Percentiles rank a stretch among this genome's conserved stretches.
Evolutionary conservation across 1,140 invertebrate genomes (phyloP).

Genomic region (Magallana ariakensis): DNA sequence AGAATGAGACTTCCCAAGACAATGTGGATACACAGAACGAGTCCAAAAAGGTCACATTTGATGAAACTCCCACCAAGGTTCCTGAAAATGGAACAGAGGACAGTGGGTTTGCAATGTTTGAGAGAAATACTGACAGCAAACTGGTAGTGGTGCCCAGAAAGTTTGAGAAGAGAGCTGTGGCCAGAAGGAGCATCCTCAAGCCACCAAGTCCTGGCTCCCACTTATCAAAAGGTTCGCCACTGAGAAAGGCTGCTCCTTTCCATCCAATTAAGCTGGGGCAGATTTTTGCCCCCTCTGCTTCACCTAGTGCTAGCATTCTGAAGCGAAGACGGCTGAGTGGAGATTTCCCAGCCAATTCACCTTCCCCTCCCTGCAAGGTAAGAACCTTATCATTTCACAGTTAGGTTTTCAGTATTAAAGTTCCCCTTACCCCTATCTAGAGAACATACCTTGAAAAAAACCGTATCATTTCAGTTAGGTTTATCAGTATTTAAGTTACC

Average conservation of each 20-base stretch:
- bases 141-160: slow-evolving; percentile 55
- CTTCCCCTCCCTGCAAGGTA: slow-evolving; percentile 74
- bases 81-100: slow-evolving; percentile 19
- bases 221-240: slow-evolving; percentile 41
- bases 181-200: slow-evolving; percentile 66
- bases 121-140: slow-evolving; percentile 61
- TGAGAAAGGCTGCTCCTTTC: slow-evolving; percentile 45
- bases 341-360: slow-evolving; percentile 57
- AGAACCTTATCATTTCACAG: not conserved
- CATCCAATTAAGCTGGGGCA: slow-evolving; percentile 64
- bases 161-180: slow-evolving; percentile 57
- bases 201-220: not conserved
- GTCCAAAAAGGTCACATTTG: slow-evolving; percentile 8
- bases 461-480: no score
- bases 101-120: slow-evolving; percentile 46
- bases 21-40: not conserved
- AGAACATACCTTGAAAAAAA: no score
- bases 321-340: slow-evolving; percentile 64
- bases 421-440: no score
- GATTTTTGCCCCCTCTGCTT: slow-evolving; percentile 71
- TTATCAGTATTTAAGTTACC: no score
- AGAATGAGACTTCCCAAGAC: not conserved
- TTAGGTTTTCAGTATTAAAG: no score
- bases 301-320: slow-evolving; percentile 74
- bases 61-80: slow-evolving; percentile 65